A percentile compares a stretch with the other conserved stretches of the same genome.
Evolutionary conservation across 2,797 vertebrate genomes (phyloP).

Genomic region (Alauda arvensis): DNA sequence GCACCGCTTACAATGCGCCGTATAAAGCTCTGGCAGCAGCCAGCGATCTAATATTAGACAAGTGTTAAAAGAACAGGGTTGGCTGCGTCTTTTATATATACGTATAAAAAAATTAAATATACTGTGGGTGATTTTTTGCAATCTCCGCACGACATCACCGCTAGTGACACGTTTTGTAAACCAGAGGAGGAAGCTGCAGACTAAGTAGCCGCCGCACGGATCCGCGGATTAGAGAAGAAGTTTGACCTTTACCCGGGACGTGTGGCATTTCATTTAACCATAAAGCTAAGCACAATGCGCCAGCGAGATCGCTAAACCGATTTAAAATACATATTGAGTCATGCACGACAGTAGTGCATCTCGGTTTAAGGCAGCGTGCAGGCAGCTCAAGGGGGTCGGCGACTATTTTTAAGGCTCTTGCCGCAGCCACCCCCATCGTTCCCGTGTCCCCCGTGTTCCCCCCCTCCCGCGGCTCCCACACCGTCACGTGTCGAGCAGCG

Average conservation of each 20-base stretch:
- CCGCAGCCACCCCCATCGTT: background rate
- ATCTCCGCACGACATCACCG: background rate
- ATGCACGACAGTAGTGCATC: conserved; percentile 23
- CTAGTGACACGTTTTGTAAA: conserved; percentile 20
- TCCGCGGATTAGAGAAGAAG: conserved; percentile 46
- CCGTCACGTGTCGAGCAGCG: conserved; percentile 26
- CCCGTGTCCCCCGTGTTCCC: background rate
- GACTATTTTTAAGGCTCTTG: conserved; percentile 58
- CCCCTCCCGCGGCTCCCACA: background rate
- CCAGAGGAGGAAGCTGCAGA: conserved; percentile 37
- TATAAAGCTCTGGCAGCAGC: background rate
- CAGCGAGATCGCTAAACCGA: conserved; percentile 57
- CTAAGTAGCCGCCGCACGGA: conserved; percentile 39
- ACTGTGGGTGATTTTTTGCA: background rate
- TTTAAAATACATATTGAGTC: conserved; percentile 63
- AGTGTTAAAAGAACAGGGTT: background rate
- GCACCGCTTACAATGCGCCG: background rate
- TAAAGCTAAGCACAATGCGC: conserved; percentile 45
- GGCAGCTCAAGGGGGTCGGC: conserved; percentile 16
- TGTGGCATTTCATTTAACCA: conserved; percentile 65
- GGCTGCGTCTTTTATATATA: background rate
- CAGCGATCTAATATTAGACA: conserved; percentile 25
- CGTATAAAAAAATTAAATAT: background rate
- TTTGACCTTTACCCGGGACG: conserved; percentile 66
- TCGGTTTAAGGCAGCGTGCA: conserved; percentile 39